phyloP scores from a whole-genome alignment of 2,797 vertebrate species.

The Jordanella pulchra region DNA sequence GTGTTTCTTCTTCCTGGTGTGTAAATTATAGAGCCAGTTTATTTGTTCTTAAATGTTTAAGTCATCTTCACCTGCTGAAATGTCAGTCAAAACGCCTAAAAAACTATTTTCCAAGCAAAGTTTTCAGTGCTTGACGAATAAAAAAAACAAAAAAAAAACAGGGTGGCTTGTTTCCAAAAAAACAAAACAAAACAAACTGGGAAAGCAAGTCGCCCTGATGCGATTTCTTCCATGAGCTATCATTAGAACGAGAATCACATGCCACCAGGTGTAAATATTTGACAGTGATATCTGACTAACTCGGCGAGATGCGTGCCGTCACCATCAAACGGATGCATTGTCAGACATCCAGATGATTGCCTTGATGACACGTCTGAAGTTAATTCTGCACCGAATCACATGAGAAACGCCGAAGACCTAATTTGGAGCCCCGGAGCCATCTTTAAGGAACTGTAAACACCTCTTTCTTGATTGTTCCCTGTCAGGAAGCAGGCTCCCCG shows the following conservation, averaged over 20 bases:
- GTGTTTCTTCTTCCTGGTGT: constrained; percentile 39
- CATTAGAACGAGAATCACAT: constrained; percentile 67
- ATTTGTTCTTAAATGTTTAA: constrained; percentile 47
- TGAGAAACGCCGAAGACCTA: constrained; percentile 70
- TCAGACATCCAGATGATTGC: constrained; percentile 68
- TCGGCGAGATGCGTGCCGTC: constrained; percentile 55
- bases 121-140: constrained; percentile 23
- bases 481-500: constrained; percentile 72
- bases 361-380: constrained; percentile 72
- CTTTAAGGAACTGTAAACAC: constrained; percentile 80
- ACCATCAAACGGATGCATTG: constrained; percentile 66
- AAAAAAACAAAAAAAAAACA: too few relatives aligned
- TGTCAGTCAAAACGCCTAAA: constrained; percentile 58
- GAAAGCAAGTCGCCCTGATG: constrained; percentile 29
- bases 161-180: constrained; percentile 34
- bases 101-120: constrained; percentile 55
- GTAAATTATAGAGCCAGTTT: constrained; percentile 40
- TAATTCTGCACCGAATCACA: constrained; percentile 76
- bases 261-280: constrained; percentile 68
- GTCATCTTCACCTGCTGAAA: constrained; percentile 56
- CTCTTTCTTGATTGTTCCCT: constrained; percentile 72
- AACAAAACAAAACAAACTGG: neutral
- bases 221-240: constrained; percentile 63
- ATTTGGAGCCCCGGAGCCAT: constrained; percentile 71
- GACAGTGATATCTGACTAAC: constrained; percentile 72